Percentiles rank a stretch among this genome's conserved stretches.
These are phyloP conservation scores for Urophycis tenuis DNA, from an alignment of 2,797 vertebrate genomes.

Conservation along the genomic window DNA sequence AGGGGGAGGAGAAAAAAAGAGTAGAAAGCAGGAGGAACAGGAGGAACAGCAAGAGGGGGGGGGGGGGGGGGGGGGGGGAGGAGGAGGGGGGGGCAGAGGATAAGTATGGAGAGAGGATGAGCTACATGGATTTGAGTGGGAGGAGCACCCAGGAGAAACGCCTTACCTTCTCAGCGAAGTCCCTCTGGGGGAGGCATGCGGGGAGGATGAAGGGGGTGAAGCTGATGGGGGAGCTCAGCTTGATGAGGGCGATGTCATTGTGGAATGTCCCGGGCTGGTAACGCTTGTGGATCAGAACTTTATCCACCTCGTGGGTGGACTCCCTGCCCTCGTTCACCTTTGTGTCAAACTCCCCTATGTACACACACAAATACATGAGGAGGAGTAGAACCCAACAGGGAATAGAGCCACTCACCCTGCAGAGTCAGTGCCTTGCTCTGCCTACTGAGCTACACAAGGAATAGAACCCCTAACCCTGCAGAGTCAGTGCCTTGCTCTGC, in stretches of 20 bases:
- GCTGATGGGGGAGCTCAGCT: slow-evolving; percentile 70
- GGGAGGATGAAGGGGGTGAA: slow-evolving; percentile 76
- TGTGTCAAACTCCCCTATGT: slow-evolving; percentile 78
- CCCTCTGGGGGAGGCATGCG: slow-evolving; percentile 77
- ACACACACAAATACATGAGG: not conserved
- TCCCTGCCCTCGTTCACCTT: slow-evolving; percentile 61
- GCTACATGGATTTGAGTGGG: too few relatives aligned
- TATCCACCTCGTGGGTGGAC: slow-evolving; percentile 59
- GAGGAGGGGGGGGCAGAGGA: not conserved
- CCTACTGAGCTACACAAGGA: not conserved
- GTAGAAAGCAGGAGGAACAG: too few relatives aligned
- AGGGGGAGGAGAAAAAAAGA: too few relatives aligned
- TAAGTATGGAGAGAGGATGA: too few relatives aligned
- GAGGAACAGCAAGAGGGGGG: too few relatives aligned
- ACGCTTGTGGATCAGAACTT: slow-evolving; percentile 66
- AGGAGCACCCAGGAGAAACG: not conserved
- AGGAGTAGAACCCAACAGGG: not conserved
- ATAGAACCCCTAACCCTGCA: not conserved
- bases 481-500: not conserved
- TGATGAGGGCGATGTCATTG: slow-evolving; percentile 89
- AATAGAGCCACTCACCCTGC: not conserved
- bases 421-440: not conserved
- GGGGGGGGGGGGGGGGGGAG: not conserved
- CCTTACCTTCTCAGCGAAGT: slow-evolving; percentile 79
- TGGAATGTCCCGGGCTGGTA: slow-evolving; percentile 74